A percentile compares a stretch with the other conserved stretches of the same genome.
phyloP scores from a whole-genome alignment of 2,113 vertebrate genomes.

The Engystomops pustulosus region DNA sequence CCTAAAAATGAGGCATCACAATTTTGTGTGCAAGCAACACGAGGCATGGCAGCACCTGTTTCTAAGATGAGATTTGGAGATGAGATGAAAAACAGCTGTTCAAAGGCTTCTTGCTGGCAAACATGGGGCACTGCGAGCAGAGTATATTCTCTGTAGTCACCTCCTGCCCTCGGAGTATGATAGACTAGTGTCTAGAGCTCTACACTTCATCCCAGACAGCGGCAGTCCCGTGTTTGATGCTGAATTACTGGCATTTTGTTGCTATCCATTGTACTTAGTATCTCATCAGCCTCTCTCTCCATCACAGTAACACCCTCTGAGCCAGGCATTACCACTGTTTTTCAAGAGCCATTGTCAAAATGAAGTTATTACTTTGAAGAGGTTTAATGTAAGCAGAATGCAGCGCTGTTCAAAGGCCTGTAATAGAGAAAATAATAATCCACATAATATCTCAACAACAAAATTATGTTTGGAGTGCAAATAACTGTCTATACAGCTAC shows the following conservation, averaged over 20 bases:
- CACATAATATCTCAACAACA: conserved; percentile 45
- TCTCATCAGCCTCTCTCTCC: conserved; percentile 51
- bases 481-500: conserved; percentile 39
- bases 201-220: conserved; percentile 20
- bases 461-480: conserved; percentile 57
- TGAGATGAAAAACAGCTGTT: conserved; percentile 50
- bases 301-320: conserved; percentile 46
- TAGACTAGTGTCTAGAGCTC: conserved; percentile 33
- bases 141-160: conserved; percentile 33
- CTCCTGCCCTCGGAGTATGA: conserved; percentile 33
- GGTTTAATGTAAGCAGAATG: conserved; percentile 59
- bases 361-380: conserved; percentile 59
- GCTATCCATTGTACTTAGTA: conserved; percentile 49
- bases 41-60: background rate
- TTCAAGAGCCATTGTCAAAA: conserved; percentile 57
- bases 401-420: conserved; percentile 45
- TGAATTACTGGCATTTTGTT: conserved; percentile 57
- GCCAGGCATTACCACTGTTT: conserved; percentile 33
- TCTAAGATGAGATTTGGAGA: conserved; percentile 17
- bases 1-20: background rate
- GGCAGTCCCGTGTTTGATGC: conserved; percentile 44
- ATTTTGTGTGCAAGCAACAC: background rate
- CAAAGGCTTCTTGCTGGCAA: background rate
- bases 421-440: conserved; percentile 50
- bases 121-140: background rate